phyloP scores from a whole-genome alignment of 2,113 vertebrate genomes.

The Amia ocellicauda region DNA sequence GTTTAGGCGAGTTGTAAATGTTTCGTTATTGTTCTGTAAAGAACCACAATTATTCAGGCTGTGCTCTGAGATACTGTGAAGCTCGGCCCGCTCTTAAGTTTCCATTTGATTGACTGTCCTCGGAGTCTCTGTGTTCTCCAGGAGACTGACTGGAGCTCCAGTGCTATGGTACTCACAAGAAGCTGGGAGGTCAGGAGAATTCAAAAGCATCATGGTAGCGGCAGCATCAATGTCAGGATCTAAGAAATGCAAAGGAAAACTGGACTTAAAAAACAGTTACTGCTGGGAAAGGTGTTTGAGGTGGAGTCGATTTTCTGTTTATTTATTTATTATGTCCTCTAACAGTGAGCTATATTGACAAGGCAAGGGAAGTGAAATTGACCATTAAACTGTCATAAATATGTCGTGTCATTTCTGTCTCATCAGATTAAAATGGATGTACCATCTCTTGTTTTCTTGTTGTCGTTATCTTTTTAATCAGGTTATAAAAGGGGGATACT shows the following conservation, averaged over 20 bases:
- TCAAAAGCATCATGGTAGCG: slow-evolving; percentile 83
- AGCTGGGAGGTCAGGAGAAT: slow-evolving; percentile 79
- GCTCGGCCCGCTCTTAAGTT: too few species aligned
- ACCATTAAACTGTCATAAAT: slow-evolving; percentile 18
- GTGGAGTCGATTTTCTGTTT: neutral
- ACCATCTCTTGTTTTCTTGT: neutral
- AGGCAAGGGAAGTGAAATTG: slow-evolving; percentile 17
- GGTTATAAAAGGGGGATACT: neutral
- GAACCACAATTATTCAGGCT: neutral
- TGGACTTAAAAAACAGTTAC: slow-evolving; percentile 68
- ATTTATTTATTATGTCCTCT: slow-evolving; percentile 26
- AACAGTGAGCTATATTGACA: slow-evolving; percentile 15
- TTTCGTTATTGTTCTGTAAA: neutral
- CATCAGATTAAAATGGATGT: neutral
- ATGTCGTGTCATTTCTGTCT: slow-evolving; percentile 15
- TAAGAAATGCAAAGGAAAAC: slow-evolving; percentile 60
- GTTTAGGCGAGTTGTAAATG: neutral
- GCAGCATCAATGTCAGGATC: slow-evolving; percentile 81
- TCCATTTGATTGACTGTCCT: too few species aligned
- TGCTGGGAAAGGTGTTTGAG: neutral
- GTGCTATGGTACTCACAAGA: slow-evolving; percentile 71
- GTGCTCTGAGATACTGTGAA: too few species aligned
- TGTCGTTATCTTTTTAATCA: neutral
- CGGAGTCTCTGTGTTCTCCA: neutral
- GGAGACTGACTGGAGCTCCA: neutral